Evolutionary conservation across 2,113 vertebrate species (phyloP).

Genomic region (Catagonus wagneri): DNA sequence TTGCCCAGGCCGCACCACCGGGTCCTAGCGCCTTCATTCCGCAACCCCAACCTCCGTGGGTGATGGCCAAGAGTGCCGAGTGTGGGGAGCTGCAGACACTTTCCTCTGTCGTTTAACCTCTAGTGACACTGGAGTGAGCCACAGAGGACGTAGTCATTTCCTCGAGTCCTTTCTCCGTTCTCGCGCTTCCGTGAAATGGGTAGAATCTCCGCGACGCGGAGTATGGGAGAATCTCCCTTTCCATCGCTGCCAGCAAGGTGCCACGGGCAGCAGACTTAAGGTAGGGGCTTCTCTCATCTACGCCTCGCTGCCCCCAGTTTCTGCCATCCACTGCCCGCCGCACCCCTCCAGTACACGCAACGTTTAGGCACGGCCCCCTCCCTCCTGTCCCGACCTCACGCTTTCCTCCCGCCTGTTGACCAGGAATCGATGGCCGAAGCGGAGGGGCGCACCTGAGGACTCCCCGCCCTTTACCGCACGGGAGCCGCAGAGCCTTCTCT

Average conservation of each 20-base stretch:
- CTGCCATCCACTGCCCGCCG: background rate
- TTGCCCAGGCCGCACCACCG: slow-evolving; percentile 62
- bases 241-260: background rate
- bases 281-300: background rate
- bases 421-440: fast-evolving
- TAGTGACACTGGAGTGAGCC: background rate
- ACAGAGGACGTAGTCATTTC: background rate
- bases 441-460: slow-evolving; percentile 31
- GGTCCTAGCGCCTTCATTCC: slow-evolving; percentile 80
- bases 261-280: background rate
- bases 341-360: too few relatives aligned
- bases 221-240: background rate
- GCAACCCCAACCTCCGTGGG: background rate
- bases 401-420: background rate
- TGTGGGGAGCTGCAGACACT: background rate
- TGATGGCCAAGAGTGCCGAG: background rate
- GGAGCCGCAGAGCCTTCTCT: background rate
- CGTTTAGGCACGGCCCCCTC: background rate
- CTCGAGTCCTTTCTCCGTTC: background rate
- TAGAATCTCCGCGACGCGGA: background rate
- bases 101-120: background rate
- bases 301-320: background rate
- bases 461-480: background rate
- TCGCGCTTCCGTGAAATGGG: slow-evolving; percentile 48
- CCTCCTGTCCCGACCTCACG: background rate